phyloP scores from a whole-genome alignment of 1,140 invertebrate genomes.

The Drosophila truncata region DNA sequence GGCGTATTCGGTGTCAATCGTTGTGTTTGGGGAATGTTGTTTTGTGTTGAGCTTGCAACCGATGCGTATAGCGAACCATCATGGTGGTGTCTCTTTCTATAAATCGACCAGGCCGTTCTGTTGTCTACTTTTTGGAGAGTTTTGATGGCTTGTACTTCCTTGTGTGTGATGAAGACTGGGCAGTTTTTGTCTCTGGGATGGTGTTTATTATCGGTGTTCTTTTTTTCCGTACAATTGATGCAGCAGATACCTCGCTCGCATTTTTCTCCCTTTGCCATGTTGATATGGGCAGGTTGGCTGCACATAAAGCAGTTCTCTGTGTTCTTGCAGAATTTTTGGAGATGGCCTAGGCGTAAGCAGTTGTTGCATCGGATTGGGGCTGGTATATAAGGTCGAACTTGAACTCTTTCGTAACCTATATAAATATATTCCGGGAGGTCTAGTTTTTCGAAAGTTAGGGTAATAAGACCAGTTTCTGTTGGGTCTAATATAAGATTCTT shows the following conservation, averaged over 20 bases:
- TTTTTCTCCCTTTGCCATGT: not conserved
- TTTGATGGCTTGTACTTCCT: not conserved
- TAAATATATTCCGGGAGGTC: not conserved
- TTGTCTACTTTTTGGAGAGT: not conserved
- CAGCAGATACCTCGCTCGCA: not conserved
- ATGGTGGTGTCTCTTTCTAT: no score
- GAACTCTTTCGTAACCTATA: not conserved
- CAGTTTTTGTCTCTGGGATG: not conserved
- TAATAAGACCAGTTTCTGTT: not conserved
- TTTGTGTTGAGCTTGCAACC: no score
- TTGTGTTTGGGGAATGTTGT: no score
- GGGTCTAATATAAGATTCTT: not conserved
- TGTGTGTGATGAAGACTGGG: not conserved
- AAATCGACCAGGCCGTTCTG: no score
- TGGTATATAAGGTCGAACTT: not conserved
- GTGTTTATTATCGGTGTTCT: not conserved
- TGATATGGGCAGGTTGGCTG: not conserved
- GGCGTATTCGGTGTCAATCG: no score
- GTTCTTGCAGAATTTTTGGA: not conserved
- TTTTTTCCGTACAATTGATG: not conserved
- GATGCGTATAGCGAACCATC: no score
- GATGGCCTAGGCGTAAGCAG: not conserved
- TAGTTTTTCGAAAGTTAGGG: not conserved
- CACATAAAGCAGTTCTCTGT: not conserved
- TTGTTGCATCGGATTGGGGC: not conserved